Percentiles rank a stretch among this genome's conserved stretches.
These are phyloP conservation scores for Eulemur rubriventer DNA, from an alignment of 2,797 vertebrate genomes.

Conservation along the genomic window DNA sequence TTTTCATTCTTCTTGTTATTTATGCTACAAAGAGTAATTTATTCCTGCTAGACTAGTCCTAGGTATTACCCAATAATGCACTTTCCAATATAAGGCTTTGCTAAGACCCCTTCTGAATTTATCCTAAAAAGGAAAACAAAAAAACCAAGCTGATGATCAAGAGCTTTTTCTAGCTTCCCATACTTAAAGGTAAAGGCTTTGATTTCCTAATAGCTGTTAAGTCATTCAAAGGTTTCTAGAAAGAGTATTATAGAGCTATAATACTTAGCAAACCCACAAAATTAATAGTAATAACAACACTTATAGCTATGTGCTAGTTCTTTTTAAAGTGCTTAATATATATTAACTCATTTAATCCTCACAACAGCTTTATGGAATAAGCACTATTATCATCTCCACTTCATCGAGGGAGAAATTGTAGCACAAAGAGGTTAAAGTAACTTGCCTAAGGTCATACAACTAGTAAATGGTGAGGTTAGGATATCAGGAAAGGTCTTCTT, in stretches of 20 bases:
- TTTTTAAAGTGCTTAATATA: neutral
- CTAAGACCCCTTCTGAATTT: neutral
- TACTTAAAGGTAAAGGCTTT: conserved; percentile 20
- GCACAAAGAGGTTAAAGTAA: neutral
- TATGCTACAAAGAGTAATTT: conserved; percentile 12
- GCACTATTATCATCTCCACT: neutral
- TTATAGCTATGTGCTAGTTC: neutral
- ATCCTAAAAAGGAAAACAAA: neutral
- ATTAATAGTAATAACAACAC: neutral
- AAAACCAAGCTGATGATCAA: neutral
- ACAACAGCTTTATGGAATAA: neutral
- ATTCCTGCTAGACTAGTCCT: neutral
- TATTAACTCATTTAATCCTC: neutral
- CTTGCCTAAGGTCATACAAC: neutral
- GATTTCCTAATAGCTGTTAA: neutral
- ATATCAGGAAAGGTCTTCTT: neutral
- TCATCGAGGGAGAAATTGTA: neutral
- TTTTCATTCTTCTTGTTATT: conserved; percentile 37
- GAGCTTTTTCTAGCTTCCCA: neutral
- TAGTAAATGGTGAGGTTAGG: neutral
- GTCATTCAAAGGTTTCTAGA: neutral
- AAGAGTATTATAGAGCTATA: neutral
- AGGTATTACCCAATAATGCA: neutral
- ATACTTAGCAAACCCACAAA: neutral
- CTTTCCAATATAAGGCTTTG: conserved; percentile 17